Evolutionary conservation across 2,797 vertebrate species (phyloP).

Genomic region (Sternotherus odoratus): DNA sequence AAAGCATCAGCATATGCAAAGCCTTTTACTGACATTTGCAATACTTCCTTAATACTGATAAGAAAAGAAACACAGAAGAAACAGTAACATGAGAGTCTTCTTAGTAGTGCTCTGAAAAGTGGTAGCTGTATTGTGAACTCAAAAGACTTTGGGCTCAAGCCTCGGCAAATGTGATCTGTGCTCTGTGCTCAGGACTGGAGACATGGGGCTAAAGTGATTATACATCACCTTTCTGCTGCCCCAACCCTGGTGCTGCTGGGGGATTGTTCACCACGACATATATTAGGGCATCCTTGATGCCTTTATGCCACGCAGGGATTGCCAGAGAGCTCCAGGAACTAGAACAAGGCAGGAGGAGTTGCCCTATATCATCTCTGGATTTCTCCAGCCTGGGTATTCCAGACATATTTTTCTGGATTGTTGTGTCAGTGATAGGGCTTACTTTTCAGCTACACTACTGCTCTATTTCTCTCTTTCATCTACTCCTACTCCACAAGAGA

Average conservation of each 20-base stretch:
- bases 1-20: background rate
- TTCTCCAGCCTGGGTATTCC: background rate
- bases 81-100: background rate
- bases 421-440: background rate
- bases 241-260: background rate
- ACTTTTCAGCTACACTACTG: background rate
- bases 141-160: background rate
- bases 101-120: background rate
- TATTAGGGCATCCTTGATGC: background rate
- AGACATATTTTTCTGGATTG: background rate
- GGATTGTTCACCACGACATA: background rate
- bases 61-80: background rate
- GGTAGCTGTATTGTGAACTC: background rate
- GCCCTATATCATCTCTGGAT: background rate
- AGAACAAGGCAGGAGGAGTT: background rate
- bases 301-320: background rate
- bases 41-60: background rate
- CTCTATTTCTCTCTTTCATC: background rate
- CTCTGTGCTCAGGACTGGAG: background rate
- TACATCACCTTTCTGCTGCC: background rate
- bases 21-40: background rate
- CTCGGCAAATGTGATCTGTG: background rate
- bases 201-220: background rate
- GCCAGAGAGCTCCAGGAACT: background rate
- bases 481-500: background rate